phyloP scores from a whole-genome alignment of 2,113 vertebrate genomes.

The Merops nubicus region DNA sequence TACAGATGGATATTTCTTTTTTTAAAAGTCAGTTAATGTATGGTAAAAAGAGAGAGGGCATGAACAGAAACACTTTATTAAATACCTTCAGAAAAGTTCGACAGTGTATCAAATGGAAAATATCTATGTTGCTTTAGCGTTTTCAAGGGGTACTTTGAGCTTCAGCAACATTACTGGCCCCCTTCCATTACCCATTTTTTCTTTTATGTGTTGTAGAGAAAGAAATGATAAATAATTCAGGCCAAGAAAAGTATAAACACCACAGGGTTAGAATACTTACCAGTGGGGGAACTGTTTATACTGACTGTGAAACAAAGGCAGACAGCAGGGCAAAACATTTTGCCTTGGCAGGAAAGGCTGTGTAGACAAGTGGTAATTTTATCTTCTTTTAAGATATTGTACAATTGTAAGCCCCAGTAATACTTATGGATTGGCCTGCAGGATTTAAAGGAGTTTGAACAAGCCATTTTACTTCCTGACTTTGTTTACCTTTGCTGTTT shows the following conservation, averaged over 20 bases:
- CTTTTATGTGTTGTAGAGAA: background rate
- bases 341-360: background rate
- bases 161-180: background rate
- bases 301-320: conserved; percentile 21
- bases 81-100: background rate
- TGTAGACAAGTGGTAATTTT: conserved; percentile 4
- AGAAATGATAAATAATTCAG: conserved; percentile 33
- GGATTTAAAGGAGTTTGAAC: background rate
- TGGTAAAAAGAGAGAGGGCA: background rate
- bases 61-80: background rate
- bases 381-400: background rate
- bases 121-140: background rate
- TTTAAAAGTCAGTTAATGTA: background rate
- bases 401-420: background rate
- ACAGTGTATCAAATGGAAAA: background rate
- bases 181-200: background rate
- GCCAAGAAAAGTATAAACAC: background rate
- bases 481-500: background rate
- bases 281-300: background rate
- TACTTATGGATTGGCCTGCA: background rate
- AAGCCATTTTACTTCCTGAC: background rate
- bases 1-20: background rate
- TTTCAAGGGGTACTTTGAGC: background rate
- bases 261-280: conserved; percentile 18
- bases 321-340: background rate